These are phyloP conservation scores for Formicarius rufipectus DNA, from an alignment of 2,113 vertebrate species.

Conservation along the genomic window DNA sequence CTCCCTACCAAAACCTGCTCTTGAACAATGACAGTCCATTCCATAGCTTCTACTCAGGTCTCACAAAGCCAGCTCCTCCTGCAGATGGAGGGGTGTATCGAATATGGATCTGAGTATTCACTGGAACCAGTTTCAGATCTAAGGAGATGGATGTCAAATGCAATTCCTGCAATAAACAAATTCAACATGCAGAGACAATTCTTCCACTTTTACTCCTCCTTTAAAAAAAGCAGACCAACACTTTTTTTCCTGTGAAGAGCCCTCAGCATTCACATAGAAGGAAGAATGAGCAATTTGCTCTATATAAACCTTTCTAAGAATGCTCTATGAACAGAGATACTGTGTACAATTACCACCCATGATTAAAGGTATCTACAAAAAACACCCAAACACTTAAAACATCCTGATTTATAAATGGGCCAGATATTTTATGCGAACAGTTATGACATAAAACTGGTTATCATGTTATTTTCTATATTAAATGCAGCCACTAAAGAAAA, in stretches of 20 bases:
- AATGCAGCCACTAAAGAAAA: background rate
- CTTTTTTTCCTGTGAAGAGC: background rate
- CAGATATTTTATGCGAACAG: constrained; percentile 20
- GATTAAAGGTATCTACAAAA: background rate
- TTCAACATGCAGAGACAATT: background rate
- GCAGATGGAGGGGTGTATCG: background rate
- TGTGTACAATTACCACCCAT: background rate
- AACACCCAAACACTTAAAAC: background rate
- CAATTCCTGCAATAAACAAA: background rate
- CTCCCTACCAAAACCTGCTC: background rate
- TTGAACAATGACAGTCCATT: background rate
- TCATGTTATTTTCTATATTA: constrained; percentile 28
- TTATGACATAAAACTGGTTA: background rate
- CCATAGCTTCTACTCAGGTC: background rate
- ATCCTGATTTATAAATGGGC: background rate
- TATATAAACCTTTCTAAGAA: background rate
- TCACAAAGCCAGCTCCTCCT: background rate
- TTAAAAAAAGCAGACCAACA: background rate
- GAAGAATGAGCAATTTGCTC: background rate
- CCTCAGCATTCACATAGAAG: background rate
- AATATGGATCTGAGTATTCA: background rate
- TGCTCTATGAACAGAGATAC: background rate
- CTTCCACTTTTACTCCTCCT: background rate
- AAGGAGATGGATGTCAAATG: background rate
- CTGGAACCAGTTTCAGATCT: background rate